Percentiles rank a stretch among this genome's conserved stretches.
These are phyloP conservation scores for Drosophila sordidula DNA, from an alignment of 2,888 invertebrate genomes.

Conservation along the genomic window DNA sequence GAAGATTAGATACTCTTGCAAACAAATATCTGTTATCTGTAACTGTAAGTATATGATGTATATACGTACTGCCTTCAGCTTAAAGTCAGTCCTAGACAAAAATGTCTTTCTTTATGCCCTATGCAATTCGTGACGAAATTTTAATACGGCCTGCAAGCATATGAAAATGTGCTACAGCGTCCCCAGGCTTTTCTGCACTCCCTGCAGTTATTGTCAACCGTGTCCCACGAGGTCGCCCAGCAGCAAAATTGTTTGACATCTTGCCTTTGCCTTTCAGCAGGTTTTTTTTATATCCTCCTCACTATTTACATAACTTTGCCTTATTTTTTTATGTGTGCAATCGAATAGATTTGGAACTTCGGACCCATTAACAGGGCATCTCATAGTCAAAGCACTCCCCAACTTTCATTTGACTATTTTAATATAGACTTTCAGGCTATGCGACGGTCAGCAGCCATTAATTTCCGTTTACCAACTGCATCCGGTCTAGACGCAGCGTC, in stretches of 20 bases:
- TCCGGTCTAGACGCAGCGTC: constrained; percentile 49
- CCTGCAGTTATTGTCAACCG: neutral
- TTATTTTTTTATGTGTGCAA: neutral
- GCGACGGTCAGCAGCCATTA: constrained; percentile 28
- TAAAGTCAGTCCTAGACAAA: too few species aligned
- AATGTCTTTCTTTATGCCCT: too few species aligned
- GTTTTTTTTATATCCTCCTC: too few species aligned
- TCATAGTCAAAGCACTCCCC: neutral
- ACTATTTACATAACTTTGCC: neutral
- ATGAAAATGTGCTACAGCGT: neutral
- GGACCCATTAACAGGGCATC: neutral
- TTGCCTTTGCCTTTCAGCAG: too few species aligned
- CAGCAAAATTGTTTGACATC: neutral
- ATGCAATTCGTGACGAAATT: too few species aligned
- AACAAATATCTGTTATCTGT: too few species aligned
- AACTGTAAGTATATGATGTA: too few species aligned
- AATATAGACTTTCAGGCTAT: constrained; percentile 1
- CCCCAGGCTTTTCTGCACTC: neutral
- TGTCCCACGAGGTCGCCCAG: neutral
- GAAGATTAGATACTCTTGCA: too few species aligned
- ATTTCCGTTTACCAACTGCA: constrained; percentile 44
- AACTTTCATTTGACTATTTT: neutral
- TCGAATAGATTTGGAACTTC: neutral
- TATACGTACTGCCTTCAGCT: too few species aligned
- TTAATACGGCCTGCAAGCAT: neutral